Percentiles rank a stretch among this genome's conserved stretches.
Evolutionary conservation across 2,888 invertebrate species (phyloP).

Genomic region (Ichneumon xanthorius): DNA sequence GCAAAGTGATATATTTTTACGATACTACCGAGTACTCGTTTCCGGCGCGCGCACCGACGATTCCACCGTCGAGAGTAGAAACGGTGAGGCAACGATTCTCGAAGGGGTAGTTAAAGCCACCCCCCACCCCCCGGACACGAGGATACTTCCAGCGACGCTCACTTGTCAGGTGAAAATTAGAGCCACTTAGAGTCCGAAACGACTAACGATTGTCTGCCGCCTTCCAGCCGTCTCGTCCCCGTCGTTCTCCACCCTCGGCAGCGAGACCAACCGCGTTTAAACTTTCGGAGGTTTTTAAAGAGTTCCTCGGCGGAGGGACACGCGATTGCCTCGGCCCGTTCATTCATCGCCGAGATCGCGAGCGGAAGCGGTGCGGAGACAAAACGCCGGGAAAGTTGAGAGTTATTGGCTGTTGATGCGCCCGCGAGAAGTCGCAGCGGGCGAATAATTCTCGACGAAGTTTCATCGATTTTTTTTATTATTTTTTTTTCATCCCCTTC

Average conservation of each 20-base stretch:
- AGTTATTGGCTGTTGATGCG: constrained; percentile 2
- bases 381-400: background rate
- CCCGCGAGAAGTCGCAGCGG: background rate
- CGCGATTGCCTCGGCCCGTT: constrained; percentile 14
- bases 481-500: background rate
- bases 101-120: constrained; percentile 40
- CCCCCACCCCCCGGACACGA: background rate
- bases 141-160: constrained; percentile 46
- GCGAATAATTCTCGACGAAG: background rate
- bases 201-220: constrained; percentile 46
- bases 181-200: constrained; percentile 54
- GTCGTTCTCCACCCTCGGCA: background rate
- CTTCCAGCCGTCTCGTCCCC: background rate
- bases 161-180: constrained; percentile 57
- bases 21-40: constrained; percentile 25
- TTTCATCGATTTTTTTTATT: background rate
- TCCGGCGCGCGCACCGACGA: background rate
- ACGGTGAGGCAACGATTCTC: constrained; percentile 32
- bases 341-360: constrained; percentile 30
- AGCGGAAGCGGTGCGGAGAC: background rate
- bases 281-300: constrained; percentile 57
- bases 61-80: constrained; percentile 11
- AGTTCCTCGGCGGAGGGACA: constrained; percentile 28
- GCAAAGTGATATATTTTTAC: constrained; percentile 44
- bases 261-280: constrained; percentile 6